Evolutionary conservation across 2,888 invertebrate species (phyloP).

Genomic region (Aphrophora alni): DNA sequence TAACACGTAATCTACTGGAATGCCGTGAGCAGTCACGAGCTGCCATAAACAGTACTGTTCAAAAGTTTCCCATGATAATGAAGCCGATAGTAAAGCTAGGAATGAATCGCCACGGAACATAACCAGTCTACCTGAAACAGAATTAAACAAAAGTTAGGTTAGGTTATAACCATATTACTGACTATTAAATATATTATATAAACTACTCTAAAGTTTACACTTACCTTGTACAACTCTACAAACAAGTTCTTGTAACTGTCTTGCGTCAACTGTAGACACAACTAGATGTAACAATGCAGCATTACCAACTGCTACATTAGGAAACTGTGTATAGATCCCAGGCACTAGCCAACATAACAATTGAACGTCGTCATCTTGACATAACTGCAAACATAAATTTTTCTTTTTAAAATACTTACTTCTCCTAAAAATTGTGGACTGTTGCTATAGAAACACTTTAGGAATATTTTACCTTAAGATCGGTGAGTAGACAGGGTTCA

Average conservation of each 20-base stretch:
- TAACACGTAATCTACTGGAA: slow-evolving; percentile 88
- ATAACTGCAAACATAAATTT: slow-evolving; percentile 61
- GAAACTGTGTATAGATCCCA: slow-evolving; percentile 90
- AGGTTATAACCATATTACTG: too few relatives aligned
- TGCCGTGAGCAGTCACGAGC: slow-evolving; percentile 90
- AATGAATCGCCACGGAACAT: slow-evolving; percentile 83
- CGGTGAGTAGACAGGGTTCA: slow-evolving; percentile 75
- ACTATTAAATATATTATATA: too few relatives aligned
- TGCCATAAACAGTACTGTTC: slow-evolving; percentile 99
- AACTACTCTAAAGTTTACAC: neutral
- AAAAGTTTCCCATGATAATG: slow-evolving; percentile 94
- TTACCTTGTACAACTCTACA: slow-evolving; percentile 87
- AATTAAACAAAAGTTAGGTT: neutral
- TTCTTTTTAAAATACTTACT: neutral
- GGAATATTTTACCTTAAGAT: slow-evolving; percentile 68
- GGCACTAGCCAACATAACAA: slow-evolving; percentile 92
- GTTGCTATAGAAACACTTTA: neutral
- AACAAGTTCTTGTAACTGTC: slow-evolving; percentile 88
- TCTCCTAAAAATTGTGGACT: neutral
- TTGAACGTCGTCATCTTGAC: slow-evolving; percentile 88
- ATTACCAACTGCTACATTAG: slow-evolving; percentile 85
- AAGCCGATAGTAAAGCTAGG: slow-evolving; percentile 76
- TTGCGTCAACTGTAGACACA: slow-evolving; percentile 88
- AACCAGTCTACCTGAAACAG: slow-evolving; percentile 60
- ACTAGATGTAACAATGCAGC: slow-evolving; percentile 87